phyloP scores from a whole-genome alignment of 2,113 vertebrate genomes.

The Macrotus californicus region DNA sequence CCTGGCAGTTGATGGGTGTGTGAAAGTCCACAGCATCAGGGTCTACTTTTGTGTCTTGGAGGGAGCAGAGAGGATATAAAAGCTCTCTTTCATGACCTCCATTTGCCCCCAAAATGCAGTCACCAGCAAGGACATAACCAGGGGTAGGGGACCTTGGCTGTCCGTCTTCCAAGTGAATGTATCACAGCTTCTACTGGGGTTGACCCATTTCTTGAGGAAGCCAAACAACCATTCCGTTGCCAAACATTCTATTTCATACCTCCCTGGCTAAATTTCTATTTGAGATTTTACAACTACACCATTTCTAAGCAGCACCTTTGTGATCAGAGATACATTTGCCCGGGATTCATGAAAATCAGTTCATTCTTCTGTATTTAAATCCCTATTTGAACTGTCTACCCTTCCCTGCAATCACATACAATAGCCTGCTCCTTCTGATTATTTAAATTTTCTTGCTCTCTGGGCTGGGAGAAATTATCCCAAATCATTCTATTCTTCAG shows the following conservation, averaged over 20 bases:
- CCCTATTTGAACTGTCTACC: accelerated
- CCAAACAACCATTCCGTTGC: background rate
- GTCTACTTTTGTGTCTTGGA: background rate
- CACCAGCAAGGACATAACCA: background rate
- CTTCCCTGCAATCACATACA: background rate
- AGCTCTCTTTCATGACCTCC: background rate
- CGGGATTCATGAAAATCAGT: background rate
- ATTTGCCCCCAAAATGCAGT: background rate
- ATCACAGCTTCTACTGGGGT: background rate
- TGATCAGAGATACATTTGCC: background rate
- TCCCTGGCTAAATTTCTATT: background rate
- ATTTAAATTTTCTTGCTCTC: background rate
- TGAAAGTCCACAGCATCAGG: background rate
- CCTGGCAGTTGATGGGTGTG: background rate
- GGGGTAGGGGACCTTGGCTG: background rate
- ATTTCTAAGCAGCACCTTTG: background rate
- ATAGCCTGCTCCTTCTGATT: background rate
- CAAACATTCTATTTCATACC: background rate
- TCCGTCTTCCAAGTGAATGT: background rate
- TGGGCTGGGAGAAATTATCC: background rate
- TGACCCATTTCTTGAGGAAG: background rate
- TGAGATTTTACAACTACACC: background rate
- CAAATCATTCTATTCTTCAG: background rate
- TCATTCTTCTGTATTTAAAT: background rate
- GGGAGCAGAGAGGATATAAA: background rate